Base-by-base conservation (phyloP, 2,888 invertebrate species). In the Panorpa germanica region DNA sequence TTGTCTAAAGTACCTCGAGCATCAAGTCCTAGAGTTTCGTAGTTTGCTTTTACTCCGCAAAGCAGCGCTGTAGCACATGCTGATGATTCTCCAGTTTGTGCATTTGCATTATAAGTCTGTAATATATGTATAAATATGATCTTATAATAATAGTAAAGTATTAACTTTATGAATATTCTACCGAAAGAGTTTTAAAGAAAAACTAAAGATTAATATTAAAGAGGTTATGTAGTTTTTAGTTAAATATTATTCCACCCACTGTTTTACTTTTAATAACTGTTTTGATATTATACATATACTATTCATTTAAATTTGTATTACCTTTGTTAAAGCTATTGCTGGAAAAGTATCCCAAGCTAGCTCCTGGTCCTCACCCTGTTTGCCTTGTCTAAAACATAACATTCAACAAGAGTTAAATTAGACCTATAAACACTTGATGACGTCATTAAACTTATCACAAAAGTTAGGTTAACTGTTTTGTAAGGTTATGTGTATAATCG, bases 341-440 rank as follows among this genome's bases (percentile, higher is more conserved):
- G 72, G 70, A 44, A 74, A 72, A 21, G 58, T 53, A 44, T 74
- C 73, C 62, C 71, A 73, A 23, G 63, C 59, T 23, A 74, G 59
- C 35, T 62, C 57, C 36, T 62, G 56, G 41, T 71, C 70, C 45
- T 72, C 72, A 3, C 70, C 70, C 31, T 59, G 51, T 39, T 63
- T 56, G 15, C 70, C 67, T 32, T 50, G 39, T n/a, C n/a, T n/a
- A n/a, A n/a, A n/a, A n/a, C n/a, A n/a, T n/a, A n/a, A n/a, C n/a
- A n/a, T n/a, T n/a, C n/a, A n/a, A n/a, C n/a, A n/a, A n/a, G n/a
- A n/a, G n/a, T n/a, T n/a, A n/a, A n/a, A n/a, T n/a, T n/a, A n/a
- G n/a, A n/a, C n/a, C n/a, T n/a, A n/a, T n/a, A n/a, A n/a, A n/a
- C n/a, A n/a, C n/a, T n/a, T n/a, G n/a, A n/a, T n/a, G n/a, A n/a